Evolutionary conservation across 1,140 invertebrate genomes (phyloP).

Genomic region (Gonatopus flavifemur): DNA sequence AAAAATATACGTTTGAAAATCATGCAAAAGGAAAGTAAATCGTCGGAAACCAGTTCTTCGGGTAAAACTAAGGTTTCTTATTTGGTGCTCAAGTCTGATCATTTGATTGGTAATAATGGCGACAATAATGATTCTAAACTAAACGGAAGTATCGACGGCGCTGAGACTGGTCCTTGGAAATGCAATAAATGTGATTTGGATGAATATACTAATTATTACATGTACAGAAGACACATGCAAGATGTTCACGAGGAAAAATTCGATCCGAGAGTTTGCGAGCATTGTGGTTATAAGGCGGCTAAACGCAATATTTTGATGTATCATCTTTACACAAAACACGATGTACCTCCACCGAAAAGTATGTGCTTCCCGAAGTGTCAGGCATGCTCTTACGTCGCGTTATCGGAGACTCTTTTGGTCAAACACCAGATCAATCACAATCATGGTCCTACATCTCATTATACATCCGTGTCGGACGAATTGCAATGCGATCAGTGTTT

Average conservation of each 20-base stretch:
- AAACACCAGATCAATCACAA: slow-evolving; percentile 67
- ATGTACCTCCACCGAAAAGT: slow-evolving; percentile 70
- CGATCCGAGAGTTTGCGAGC: slow-evolving; percentile 77
- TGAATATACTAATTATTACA: slow-evolving; percentile 75
- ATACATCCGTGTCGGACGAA: slow-evolving; percentile 22
- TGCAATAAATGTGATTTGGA: slow-evolving; percentile 59
- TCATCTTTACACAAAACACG: slow-evolving; percentile 80
- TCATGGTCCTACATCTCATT: slow-evolving; percentile 35
- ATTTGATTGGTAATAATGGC: slow-evolving; percentile 41
- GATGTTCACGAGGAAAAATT: slow-evolving; percentile 80
- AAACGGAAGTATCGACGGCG: slow-evolving; percentile 36
- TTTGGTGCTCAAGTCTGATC: slow-evolving; percentile 59
- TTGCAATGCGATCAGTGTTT: slow-evolving; percentile 43
- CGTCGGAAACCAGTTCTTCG: slow-evolving; percentile 38
- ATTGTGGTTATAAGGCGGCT: slow-evolving; percentile 76
- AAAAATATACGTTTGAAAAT: slow-evolving; percentile 87
- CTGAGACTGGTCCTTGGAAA: slow-evolving; percentile 54
- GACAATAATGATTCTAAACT: slow-evolving; percentile 31
- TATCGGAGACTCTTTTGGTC: slow-evolving; percentile 67
- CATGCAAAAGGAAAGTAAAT: slow-evolving; percentile 62
- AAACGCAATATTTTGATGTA: slow-evolving; percentile 78
- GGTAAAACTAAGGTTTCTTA: slow-evolving; percentile 58
- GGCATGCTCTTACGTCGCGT: slow-evolving; percentile 72
- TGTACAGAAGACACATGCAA: slow-evolving; percentile 77
- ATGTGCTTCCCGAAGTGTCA: slow-evolving; percentile 76